Evolutionary conservation across 2,113 vertebrate species (phyloP), one percentile per base, ranked within the genome.

Genomic region (Python bivittatus): DNA sequence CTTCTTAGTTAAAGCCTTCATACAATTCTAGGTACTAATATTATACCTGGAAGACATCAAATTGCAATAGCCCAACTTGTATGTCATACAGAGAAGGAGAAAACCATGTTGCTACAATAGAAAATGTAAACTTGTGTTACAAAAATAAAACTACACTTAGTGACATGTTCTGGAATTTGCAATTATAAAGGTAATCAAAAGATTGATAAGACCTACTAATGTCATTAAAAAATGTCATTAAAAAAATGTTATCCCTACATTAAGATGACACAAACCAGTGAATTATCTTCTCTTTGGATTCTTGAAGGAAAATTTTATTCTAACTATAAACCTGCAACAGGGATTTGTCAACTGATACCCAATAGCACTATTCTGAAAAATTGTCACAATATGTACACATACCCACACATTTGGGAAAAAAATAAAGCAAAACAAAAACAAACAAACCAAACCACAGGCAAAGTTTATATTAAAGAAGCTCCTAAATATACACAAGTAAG

Each of bases 71-170:
- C 20, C 84, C 17, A 68, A 90, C 52, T 48, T 48, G n/a, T 56
- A 11, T 17, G 20, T 88, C 84, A 91, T 33, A 90, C 53, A 79
- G 54, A 88, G 60, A 0, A 87, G 11, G 88, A 57, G 68, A 17
- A 33, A 89, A 93, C 57, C 94, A 91, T 33, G 11, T 29, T 44
- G 86, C 93, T 10, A 44, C 22, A 91, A 92, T 93, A 94, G 38
- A 95, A 92, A 3, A 57, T 7, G 57, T n/a, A 87, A 92, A 79
- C 94, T 93, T 91, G 94, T 90, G n/a, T 87, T 86, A 92, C 89
- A 93, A 94, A 95, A 93, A 79, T 2, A 3, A 29, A 92, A 33
- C 27, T 38, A 11, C 9, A 84, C 84, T 85, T 85, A 60, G 29
- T 88, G 92, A 93, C 84, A 52, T 61, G 90, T 90, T 91, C 84